phyloP scores from a whole-genome alignment of 2,113 vertebrate genomes.

The Electrona antarctica region DNA sequence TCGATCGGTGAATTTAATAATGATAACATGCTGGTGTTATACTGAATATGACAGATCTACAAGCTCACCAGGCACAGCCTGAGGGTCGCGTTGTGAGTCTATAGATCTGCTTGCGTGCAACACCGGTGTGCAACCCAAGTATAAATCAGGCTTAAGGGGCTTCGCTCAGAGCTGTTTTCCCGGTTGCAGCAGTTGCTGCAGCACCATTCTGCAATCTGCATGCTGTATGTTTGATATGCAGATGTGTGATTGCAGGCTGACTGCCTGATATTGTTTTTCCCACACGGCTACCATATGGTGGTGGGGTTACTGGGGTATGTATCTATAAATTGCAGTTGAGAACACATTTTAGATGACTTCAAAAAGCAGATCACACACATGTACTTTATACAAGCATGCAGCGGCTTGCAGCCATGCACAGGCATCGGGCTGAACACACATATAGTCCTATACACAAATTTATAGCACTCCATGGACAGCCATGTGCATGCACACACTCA shows the following conservation, averaged over 20 bases:
- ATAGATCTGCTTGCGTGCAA: too few relatives aligned
- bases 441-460: too few relatives aligned
- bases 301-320: background rate
- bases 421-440: too few relatives aligned
- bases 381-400: too few relatives aligned
- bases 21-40: too few relatives aligned
- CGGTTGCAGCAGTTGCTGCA: conserved; percentile 50
- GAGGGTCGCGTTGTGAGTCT: background rate
- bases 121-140: too few relatives aligned
- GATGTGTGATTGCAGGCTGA: conserved; percentile 30
- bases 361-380: too few relatives aligned
- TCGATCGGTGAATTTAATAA: too few relatives aligned
- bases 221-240: conserved; percentile 38
- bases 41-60: too few relatives aligned
- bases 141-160: background rate
- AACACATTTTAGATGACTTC: background rate
- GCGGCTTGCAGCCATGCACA: too few relatives aligned
- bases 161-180: conserved; percentile 48
- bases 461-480: background rate
- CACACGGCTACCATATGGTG: conserved; percentile 27
- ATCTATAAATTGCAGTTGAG: background rate
- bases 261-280: conserved; percentile 17
- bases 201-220: conserved; percentile 16
- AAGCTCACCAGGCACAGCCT: conserved; percentile 24
- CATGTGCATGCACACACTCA: background rate